Percentiles rank a stretch among this genome's conserved stretches.
Conservation (phyloP, 2,797 vertebrate genomes). For the Rousettus madagascariensis region DNA sequence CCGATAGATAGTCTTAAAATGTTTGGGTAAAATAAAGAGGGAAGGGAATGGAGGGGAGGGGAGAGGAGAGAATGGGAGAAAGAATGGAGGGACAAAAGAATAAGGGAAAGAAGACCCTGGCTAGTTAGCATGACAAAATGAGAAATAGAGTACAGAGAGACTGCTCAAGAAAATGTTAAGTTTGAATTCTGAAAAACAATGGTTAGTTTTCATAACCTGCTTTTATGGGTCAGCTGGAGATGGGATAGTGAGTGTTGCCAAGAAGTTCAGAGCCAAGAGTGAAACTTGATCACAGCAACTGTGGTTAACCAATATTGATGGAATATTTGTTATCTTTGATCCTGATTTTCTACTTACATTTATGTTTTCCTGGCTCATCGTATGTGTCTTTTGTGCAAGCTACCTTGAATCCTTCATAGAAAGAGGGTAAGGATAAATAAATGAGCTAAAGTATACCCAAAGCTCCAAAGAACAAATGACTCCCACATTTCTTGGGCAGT, state of each 20-base stretch:
- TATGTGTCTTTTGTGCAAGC: not conserved
- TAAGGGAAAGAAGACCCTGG: not conserved
- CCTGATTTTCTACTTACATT: constrained; percentile 47
- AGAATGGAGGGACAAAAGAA: not conserved
- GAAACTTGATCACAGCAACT: constrained; percentile 53
- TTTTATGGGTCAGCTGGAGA: constrained; percentile 52
- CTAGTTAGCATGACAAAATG: constrained; percentile 5
- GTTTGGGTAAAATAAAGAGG: not conserved
- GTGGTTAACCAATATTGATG: constrained; percentile 33
- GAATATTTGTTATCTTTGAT: constrained; percentile 62
- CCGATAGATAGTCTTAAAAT: not conserved
- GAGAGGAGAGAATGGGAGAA: fast-evolving
- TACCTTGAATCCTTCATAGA: not conserved
- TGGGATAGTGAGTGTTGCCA: constrained; percentile 44
- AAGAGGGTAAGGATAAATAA: constrained; percentile 30
- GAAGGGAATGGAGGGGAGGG: not conserved
- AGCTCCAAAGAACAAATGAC: not conserved
- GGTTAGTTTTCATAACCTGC: constrained; percentile 55
- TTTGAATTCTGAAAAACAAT: constrained; percentile 55
- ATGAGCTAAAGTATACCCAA: not conserved
- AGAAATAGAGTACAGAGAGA: not conserved
- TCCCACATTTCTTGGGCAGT: not conserved
- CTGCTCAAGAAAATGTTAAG: constrained; percentile 10
- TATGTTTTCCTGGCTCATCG: constrained; percentile 35
- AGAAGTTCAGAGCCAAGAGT: constrained; percentile 55